These are phyloP conservation scores for Alfaro cultratus DNA, from an alignment of 2,797 vertebrate species.

Conservation along the genomic window DNA sequence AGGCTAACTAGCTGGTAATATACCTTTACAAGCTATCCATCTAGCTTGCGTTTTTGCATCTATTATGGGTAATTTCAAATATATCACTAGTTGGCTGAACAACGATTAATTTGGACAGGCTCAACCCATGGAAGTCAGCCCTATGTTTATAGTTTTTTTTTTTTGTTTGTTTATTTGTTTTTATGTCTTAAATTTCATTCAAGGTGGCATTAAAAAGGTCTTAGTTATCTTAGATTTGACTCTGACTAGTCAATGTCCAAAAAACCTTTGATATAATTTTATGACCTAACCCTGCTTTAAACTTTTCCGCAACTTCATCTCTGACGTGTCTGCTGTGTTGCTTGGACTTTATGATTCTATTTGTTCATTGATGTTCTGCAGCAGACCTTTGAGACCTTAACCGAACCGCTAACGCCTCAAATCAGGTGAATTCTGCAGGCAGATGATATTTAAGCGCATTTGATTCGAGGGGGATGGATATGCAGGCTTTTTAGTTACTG, in stretches of 20 bases:
- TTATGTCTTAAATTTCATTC: too few species aligned
- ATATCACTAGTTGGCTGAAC: too few species aligned
- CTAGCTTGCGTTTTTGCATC: too few species aligned
- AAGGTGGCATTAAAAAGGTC: too few species aligned
- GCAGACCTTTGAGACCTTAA: background rate
- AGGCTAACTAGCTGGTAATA: too few species aligned
- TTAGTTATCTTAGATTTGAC: background rate
- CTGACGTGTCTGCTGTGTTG: background rate
- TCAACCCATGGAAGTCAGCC: too few species aligned
- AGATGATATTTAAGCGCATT: background rate
- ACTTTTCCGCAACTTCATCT: background rate
- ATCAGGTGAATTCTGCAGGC: background rate
- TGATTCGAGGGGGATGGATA: background rate
- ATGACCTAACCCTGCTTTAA: background rate
- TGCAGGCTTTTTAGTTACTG: background rate
- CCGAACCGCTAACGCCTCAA: background rate
- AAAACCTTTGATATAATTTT: too few species aligned
- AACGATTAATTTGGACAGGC: too few species aligned
- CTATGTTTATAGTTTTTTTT: too few species aligned
- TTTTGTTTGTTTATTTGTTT: too few species aligned
- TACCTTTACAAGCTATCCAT: too few species aligned
- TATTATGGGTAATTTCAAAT: too few species aligned
- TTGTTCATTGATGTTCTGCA: background rate
- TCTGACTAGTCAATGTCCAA: background rate
- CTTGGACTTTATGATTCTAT: background rate